Base-by-base conservation (phyloP, 2,888 invertebrate species). In the Linnaemya vulpina region DNA sequence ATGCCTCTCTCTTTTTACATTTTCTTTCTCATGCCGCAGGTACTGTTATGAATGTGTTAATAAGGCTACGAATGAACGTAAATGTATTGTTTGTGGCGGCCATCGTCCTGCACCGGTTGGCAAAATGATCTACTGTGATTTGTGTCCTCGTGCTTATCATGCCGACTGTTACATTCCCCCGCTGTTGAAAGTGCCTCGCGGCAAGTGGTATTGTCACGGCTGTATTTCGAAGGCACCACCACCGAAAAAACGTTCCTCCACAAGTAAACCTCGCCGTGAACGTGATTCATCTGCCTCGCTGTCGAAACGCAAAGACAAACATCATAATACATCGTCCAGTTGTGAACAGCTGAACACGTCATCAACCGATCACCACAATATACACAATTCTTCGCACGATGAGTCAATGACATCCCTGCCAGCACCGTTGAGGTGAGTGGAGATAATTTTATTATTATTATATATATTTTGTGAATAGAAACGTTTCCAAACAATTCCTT, bases 21-120 rank as follows among this genome's bases (percentile, higher is more conserved):
- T 71, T 17, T 10, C 58, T 25, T 35, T 65, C 49, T 7, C 49
- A 20, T 13, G 13, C 3, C 38, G 5, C 38, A 97, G 97, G 97
- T 99, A 97, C 93, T 99, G 98, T 93, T 98, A 96, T 94, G 98
- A 98, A 91, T 99, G 98, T 93, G 95, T 97, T 93, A 97, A 97
- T 93, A 97, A 98, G 93, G 98, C 97, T 7, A 96, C 98, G 30
- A 98, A 98, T 40, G 97, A 97, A 90, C 94, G 97, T 79, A 97
- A 97, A 90, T 99, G 99, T 93, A 96, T 98, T 87, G 97, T 98
- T 84, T 99, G 99, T 92, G 98, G 98, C 49, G 94, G 94, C 20
- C 95, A 95, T 89, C 94, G 94, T 87, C 93, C 93, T 38, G 91
- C 93, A 58, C 94, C 94, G 0, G 90, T 92, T 53, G 93, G 93